A percentile compares a stretch with the other conserved stretches of the same genome.
Evolutionary conservation across 1,140 invertebrate genomes (phyloP).

Genomic region (Caenorhabditis brenneri): DNA sequence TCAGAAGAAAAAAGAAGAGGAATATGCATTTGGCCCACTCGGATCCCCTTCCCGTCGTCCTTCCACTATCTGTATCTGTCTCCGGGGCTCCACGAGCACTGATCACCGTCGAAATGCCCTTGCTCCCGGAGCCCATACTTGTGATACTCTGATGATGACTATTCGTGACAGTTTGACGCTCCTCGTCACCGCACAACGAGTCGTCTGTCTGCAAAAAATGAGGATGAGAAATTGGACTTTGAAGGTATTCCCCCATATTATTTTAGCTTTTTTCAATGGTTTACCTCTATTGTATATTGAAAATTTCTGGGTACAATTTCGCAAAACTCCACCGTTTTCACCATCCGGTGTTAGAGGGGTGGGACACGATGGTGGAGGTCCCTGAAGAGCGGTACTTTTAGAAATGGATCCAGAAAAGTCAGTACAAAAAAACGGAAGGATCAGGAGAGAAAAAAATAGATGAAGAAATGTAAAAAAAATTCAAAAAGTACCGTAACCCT

Average conservation of each 20-base stretch:
- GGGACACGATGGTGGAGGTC: neutral
- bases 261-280: neutral
- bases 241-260: neutral
- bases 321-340: conserved; percentile 31
- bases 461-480: too few relatives aligned
- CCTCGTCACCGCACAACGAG: conserved; percentile 19
- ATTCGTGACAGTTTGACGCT: neutral
- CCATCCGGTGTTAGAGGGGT: too few relatives aligned
- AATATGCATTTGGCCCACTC: conserved; percentile 36
- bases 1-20: conserved; percentile 55
- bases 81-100: conserved; percentile 10
- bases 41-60: neutral
- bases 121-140: conserved; percentile 11
- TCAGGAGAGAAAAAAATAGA: too few relatives aligned
- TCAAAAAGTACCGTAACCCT: too few relatives aligned
- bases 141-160: neutral
- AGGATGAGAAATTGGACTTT: neutral
- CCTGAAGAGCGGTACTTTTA: neutral
- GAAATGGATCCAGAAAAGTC: neutral
- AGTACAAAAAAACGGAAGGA: neutral
- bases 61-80: neutral
- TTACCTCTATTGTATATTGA: conserved; percentile 18
- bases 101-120: neutral
- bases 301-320: conserved; percentile 14
- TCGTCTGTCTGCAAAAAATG: conserved; percentile 9